These are phyloP conservation scores for Microcebus ravelobensis DNA, from an alignment of 2,113 vertebrate genomes.

Conservation along the genomic window DNA sequence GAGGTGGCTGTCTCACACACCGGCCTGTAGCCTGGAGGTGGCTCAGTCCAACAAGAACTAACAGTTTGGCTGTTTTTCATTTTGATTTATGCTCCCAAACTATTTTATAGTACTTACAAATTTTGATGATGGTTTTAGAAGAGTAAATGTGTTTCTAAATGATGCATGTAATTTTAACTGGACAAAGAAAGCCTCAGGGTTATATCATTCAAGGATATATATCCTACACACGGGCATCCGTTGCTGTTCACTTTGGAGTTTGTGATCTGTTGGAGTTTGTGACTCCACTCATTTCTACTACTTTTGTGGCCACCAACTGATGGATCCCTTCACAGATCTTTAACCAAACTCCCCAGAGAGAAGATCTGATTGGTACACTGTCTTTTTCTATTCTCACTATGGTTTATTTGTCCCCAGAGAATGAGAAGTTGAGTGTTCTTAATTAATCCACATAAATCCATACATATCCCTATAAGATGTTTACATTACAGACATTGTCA, in stretches of 20 bases:
- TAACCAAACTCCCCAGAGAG: not conserved
- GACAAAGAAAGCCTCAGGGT: not conserved
- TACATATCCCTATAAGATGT: not conserved
- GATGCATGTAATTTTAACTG: not conserved
- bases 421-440: not conserved
- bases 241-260: not conserved
- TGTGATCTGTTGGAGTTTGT: not conserved
- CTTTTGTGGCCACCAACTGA: not conserved
- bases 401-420: not conserved
- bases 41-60: not conserved
- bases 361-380: not conserved
- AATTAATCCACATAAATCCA: not conserved
- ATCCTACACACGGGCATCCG: not conserved
- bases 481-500: not conserved
- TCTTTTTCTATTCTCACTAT: not conserved
- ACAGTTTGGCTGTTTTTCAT: not conserved
- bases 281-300: not conserved
- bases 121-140: slow-evolving; percentile 10
- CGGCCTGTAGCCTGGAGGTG: not conserved
- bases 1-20: not conserved
- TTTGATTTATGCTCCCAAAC: not conserved
- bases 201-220: not conserved
- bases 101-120: not conserved
- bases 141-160: not conserved
- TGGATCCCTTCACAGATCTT: not conserved